phyloP scores from a whole-genome alignment of 2,113 vertebrate species.

The Lophius piscatorius region DNA sequence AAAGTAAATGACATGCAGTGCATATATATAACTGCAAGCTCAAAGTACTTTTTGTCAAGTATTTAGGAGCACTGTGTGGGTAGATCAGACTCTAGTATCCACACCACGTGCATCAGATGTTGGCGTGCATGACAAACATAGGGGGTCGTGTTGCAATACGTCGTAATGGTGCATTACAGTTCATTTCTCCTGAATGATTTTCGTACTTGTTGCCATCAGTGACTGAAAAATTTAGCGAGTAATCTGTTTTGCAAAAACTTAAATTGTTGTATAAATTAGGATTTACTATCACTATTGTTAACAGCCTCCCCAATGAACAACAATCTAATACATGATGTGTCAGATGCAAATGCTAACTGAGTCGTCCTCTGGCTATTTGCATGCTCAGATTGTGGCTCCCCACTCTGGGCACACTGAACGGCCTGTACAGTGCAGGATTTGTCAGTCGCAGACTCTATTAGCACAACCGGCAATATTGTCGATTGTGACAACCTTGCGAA shows the following conservation, averaged over 20 bases:
- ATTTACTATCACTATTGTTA: not conserved
- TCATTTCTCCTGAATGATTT: too few relatives aligned
- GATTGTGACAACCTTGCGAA: conserved; percentile 35
- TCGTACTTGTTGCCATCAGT: too few relatives aligned
- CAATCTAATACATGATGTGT: conserved; percentile 12
- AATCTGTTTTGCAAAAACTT: conserved; percentile 3
- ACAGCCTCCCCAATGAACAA: conserved; percentile 24
- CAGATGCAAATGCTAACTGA: conserved; percentile 32
- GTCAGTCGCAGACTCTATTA: conserved; percentile 36
- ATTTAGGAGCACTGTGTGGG: not conserved
- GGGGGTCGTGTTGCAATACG: too few relatives aligned
- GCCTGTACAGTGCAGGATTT: conserved; percentile 20
- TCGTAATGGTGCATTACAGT: too few relatives aligned
- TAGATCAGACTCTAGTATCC: not conserved
- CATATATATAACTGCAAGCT: conserved; percentile 1
- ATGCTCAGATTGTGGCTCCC: conserved; percentile 29
- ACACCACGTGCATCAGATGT: not conserved
- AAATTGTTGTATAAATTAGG: not conserved
- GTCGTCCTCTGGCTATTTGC: conserved; percentile 38
- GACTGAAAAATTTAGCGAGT: conserved; percentile 7
- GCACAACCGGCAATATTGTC: conserved; percentile 34
- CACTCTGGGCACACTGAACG: conserved; percentile 27
- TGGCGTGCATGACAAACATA: conserved; percentile 2
- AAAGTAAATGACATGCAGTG: conserved; percentile 8
- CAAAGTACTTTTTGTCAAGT: not conserved